Evolutionary conservation across 2,888 invertebrate species (phyloP), one percentile per base, ranked within the genome.

Genomic region (Cinara cedri): DNA sequence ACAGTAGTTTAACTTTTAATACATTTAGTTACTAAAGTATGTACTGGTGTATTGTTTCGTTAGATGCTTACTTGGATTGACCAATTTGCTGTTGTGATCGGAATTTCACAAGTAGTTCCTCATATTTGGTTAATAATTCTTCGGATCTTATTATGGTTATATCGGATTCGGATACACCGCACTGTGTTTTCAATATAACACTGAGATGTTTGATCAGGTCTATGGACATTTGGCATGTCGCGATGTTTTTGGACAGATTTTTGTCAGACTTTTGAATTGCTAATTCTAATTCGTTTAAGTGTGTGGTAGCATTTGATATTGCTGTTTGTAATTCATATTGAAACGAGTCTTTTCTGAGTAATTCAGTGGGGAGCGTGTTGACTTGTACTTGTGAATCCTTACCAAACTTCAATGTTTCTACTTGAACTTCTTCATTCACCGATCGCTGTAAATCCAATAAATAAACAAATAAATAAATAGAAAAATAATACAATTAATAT

Each of bases 141-240:
- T 84, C 82, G 81, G 86, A 83, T 81, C 84, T 84, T 0, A 80
- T 74, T 8, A 82, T 81, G 24, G 70, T 74, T 14, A 60, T 51
- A 13, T 82, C 83, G 6, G 82, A 81, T 13, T 81, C 68, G 14
- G 82, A 81, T 16, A 83, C 81, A 80, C 90, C 90, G 85, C 90
- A 93, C 85, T 95, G 94, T 55, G 91, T 91, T 3, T 92, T 86
- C 3, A 96, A 87, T 21, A 94, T 85, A 81, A 90, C 90, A 81
- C 92, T 92, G 63, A 96, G 87, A 87, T 95, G 95, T 84, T 91
- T 91, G 34, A 94, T 90, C 75, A 95, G 86, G 86, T 96, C 96
- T 63, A 94, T 87, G 9, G 92, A 91, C 10, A 94, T 93, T 84
- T 92, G 91, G 82, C 94, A 93, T 83, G 91, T 91, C 68, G 92